Evolutionary conservation across 2,797 vertebrate species (phyloP), one percentile per base, ranked within the genome.

Genomic region (Oryzias sinensis): DNA sequence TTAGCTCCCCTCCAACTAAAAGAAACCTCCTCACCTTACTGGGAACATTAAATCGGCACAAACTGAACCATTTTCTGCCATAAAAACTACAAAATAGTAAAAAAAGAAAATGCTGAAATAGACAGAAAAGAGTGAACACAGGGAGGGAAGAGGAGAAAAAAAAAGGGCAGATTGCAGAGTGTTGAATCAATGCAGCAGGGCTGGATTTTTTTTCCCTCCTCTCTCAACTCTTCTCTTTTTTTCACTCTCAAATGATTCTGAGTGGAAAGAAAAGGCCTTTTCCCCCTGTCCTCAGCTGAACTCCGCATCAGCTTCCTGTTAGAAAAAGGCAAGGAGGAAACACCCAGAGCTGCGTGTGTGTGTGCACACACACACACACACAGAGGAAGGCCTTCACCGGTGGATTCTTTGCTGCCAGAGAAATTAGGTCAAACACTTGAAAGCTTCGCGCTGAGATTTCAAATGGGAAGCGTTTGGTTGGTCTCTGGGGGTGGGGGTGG

Each of bases 251-350:
- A 92, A 89, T 91, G 89, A 93, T 93, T 93, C 91, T 92, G 90
- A 91, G 62, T 80, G 93, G 91, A 93, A 93, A 93, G 89, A 75
- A 91, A 91, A 88, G 86, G 87, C 86, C 79, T 86, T 90, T 88
- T 91, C 91, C 89, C 87, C 89, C 87, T 94, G 93, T 95, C 94
- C 94, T 93, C 89, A 87, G 86, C 89, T 95, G 94, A 96, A 95
- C 94, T 93, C 84, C 83, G 89, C 88, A 90, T 90, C 90, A 90
- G 91, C 91, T 93, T 92, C 91, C 91, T 90, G 90, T 91, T 91
- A 89, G 85, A 91, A 37, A 37, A 84, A 84, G 83, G 87, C 88
- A 81, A 85, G 83, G 82, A 93, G 90, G 91, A 91, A 92, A 91
- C 89, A 91, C 89, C 88, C 89, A 90, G 85, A 85, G 83, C 85